These are phyloP conservation scores for Trematocara zebra DNA, from an alignment of 2,113 vertebrate genomes.

Conservation along the genomic window DNA sequence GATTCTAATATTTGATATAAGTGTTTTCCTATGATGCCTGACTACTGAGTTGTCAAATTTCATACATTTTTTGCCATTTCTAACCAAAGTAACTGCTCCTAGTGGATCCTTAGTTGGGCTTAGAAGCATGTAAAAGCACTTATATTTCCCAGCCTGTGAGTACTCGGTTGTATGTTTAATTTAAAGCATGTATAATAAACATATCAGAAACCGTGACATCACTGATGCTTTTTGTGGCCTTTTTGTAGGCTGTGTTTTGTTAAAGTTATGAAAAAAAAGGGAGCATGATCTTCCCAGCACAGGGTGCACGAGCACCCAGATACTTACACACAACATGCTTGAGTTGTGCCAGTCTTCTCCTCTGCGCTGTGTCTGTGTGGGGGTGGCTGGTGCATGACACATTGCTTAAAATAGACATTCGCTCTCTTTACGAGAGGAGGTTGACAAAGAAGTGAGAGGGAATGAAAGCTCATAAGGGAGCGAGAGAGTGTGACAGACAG, in stretches of 20 bases:
- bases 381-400: slow-evolving; percentile 67
- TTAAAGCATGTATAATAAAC: slow-evolving; percentile 13
- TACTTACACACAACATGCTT: slow-evolving; percentile 28
- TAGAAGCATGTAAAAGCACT: background rate
- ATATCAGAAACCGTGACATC: slow-evolving; percentile 2
- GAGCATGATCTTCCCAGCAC: background rate
- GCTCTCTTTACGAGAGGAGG: slow-evolving; percentile 56
- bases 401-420: slow-evolving; percentile 74
- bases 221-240: background rate
- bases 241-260: background rate
- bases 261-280: background rate
- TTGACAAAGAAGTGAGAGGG: slow-evolving; percentile 60
- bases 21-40: background rate
- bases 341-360: slow-evolving; percentile 59
- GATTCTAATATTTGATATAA: background rate
- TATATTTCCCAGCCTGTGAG: background rate
- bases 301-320: background rate
- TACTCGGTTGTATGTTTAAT: background rate
- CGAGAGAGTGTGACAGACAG: slow-evolving; percentile 20
- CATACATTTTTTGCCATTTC: background rate
- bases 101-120: background rate
- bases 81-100: background rate
- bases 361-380: slow-evolving; percentile 52
- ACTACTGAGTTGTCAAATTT: background rate
- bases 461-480: slow-evolving; percentile 41